Percentiles rank a stretch among this genome's conserved stretches.
phyloP scores from a whole-genome alignment of 2,888 invertebrate species.

The Mantis religiosa region DNA sequence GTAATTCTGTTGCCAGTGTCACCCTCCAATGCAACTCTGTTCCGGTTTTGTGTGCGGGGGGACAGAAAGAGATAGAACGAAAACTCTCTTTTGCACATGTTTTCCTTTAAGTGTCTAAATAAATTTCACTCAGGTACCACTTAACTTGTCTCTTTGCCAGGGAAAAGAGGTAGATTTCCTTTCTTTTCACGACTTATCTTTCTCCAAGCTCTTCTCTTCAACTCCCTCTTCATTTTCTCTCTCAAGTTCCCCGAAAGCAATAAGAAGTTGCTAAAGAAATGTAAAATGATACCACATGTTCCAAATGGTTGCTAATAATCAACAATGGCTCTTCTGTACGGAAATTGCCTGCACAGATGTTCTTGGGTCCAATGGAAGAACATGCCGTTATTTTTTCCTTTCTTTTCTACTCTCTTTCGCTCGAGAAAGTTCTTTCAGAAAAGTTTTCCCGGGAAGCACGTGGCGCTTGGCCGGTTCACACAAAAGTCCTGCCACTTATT shows the following conservation, averaged over 20 bases:
- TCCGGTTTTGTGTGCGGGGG: neutral
- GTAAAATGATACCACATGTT: conserved; percentile 17
- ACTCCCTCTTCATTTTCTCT: neutral
- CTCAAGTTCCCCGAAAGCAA: neutral
- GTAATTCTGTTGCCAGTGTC: neutral
- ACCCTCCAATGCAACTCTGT: neutral
- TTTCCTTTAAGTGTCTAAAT: neutral
- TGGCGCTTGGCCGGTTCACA: neutral
- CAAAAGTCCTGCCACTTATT: neutral
- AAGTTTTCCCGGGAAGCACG: neutral
- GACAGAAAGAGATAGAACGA: neutral
- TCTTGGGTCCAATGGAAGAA: neutral
- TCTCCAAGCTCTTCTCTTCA: neutral
- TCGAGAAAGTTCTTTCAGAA: neutral
- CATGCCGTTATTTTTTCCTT: neutral
- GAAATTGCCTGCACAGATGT: conserved; percentile 9
- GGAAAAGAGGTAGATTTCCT: neutral
- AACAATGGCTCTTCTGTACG: neutral
- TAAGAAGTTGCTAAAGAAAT: neutral
- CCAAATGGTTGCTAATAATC: conserved; percentile 20
- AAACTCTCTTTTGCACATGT: neutral
- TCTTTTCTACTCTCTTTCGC: neutral
- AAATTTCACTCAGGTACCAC: neutral
- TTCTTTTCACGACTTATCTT: neutral
- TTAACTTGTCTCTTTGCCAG: neutral